Conservation (phyloP, 2,113 vertebrate genomes). For the Cebus imitator region DNA sequence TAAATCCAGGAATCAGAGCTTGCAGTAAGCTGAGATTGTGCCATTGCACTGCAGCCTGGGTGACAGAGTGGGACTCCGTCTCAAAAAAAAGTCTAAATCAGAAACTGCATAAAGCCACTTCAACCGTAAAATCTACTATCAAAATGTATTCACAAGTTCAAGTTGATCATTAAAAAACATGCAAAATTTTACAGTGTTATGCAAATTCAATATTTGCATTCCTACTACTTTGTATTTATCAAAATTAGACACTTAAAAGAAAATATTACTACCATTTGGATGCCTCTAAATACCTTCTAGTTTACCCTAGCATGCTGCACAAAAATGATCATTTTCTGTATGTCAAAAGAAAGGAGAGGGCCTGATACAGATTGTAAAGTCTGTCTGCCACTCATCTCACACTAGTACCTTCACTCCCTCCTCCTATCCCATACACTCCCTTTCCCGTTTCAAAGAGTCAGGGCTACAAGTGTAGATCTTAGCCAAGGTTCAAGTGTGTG, state of each 20-base stretch:
- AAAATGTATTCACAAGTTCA: conserved; percentile 47
- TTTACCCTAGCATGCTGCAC: neutral
- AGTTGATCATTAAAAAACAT: conserved; percentile 14
- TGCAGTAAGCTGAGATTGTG: too few species aligned
- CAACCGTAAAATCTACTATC: conserved; percentile 40
- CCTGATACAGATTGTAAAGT: conserved; percentile 13
- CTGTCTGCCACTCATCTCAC: neutral
- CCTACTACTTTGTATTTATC: conserved; percentile 35
- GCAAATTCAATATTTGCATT: conserved; percentile 35
- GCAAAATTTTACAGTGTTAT: conserved; percentile 31
- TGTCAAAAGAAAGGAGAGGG: neutral
- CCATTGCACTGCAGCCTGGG: too few species aligned
- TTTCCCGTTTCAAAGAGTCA: neutral
- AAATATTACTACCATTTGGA: conserved; percentile 30
- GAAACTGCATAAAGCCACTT: conserved; percentile 56
- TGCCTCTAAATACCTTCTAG: neutral
- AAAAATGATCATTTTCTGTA: conserved; percentile 13
- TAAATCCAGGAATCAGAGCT: too few species aligned
- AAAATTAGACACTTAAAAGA: conserved; percentile 47
- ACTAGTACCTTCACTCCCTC: neutral
- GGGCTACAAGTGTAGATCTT: neutral
- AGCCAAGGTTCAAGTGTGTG: neutral
- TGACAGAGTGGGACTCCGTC: too few species aligned
- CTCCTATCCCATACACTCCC: neutral
- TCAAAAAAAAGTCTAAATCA: conserved; percentile 33